phyloP scores from a whole-genome alignment of 2,888 invertebrate species.

The Lingula anatina region DNA sequence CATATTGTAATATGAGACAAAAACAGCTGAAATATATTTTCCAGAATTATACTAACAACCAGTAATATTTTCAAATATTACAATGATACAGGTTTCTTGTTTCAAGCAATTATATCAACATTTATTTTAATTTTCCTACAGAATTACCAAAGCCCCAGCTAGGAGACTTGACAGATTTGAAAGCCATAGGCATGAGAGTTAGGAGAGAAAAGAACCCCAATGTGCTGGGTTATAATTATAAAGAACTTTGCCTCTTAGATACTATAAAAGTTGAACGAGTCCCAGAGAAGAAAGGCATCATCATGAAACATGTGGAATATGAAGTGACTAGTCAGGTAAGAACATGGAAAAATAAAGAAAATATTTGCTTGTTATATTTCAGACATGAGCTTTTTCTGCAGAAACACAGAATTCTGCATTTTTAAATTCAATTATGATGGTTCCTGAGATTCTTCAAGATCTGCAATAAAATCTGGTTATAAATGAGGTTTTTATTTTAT shows the following conservation, averaged over 20 bases:
- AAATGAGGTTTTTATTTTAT: too few species aligned
- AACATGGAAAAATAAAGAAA: not conserved
- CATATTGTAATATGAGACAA: too few species aligned
- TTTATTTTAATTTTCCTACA: slow-evolving; percentile 19
- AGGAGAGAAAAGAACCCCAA: slow-evolving; percentile 44
- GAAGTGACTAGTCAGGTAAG: slow-evolving; percentile 52
- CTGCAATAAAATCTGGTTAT: too few species aligned
- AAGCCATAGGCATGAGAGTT: slow-evolving; percentile 34
- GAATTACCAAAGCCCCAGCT: slow-evolving; percentile 50
- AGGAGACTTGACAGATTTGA: slow-evolving; percentile 47
- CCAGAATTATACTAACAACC: too few species aligned
- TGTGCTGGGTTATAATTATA: slow-evolving; percentile 42
- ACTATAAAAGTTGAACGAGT: slow-evolving; percentile 50
- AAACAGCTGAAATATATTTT: too few species aligned
- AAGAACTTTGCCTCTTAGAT: slow-evolving; percentile 47
- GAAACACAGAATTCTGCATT: too few species aligned
- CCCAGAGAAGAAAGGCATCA: slow-evolving; percentile 53
- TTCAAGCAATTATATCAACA: too few species aligned
- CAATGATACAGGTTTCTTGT: too few species aligned
- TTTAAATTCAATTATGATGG: too few species aligned
- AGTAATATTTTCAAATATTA: too few species aligned
- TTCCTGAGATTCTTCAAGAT: too few species aligned
- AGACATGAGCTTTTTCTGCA: too few species aligned
- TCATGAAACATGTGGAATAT: slow-evolving; percentile 54
- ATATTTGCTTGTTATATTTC: not conserved